These are phyloP conservation scores for Hyppa rectilinea DNA, from an alignment of 2,888 invertebrate genomes.

Conservation along the genomic window DNA sequence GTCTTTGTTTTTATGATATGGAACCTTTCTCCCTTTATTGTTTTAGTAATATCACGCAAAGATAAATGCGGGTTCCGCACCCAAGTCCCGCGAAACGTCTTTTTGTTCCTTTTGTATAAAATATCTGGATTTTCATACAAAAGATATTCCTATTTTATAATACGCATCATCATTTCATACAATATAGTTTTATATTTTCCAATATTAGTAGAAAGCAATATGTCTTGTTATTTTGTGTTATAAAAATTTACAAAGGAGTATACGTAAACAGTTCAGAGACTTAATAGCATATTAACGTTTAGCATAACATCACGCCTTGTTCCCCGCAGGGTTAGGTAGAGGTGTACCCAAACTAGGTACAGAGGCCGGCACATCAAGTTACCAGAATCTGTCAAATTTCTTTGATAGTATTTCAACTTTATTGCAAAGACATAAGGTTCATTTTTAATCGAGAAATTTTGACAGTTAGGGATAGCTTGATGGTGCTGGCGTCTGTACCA, in stretches of 20 bases:
- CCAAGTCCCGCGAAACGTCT: slow-evolving; percentile 23
- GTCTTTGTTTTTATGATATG: slow-evolving; percentile 67
- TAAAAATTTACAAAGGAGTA: background rate
- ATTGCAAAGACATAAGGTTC: too few relatives aligned
- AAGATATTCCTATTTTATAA: slow-evolving; percentile 9
- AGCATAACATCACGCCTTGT: too few relatives aligned
- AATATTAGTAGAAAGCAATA: background rate
- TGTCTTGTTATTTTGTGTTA: background rate
- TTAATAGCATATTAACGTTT: too few relatives aligned
- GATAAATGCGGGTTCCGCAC: slow-evolving; percentile 61
- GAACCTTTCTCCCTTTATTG: slow-evolving; percentile 67
- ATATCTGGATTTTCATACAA: slow-evolving; percentile 47
- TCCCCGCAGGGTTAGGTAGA: too few relatives aligned
- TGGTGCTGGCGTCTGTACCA: too few relatives aligned
- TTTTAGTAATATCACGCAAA: slow-evolving; percentile 65
- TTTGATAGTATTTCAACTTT: too few relatives aligned
- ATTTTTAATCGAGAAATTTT: too few relatives aligned
- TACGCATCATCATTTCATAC: background rate
- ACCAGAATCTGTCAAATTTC: too few relatives aligned
- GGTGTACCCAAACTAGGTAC: too few relatives aligned
- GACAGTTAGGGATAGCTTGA: too few relatives aligned
- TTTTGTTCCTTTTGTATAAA: slow-evolving; percentile 36
- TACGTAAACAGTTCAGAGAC: background rate
- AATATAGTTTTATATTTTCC: background rate
- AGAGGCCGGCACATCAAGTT: too few relatives aligned